Percentiles rank a stretch among this genome's conserved stretches.
phyloP scores from a whole-genome alignment of 2,113 vertebrate species.

The Chaenocephalus aceratus region DNA sequence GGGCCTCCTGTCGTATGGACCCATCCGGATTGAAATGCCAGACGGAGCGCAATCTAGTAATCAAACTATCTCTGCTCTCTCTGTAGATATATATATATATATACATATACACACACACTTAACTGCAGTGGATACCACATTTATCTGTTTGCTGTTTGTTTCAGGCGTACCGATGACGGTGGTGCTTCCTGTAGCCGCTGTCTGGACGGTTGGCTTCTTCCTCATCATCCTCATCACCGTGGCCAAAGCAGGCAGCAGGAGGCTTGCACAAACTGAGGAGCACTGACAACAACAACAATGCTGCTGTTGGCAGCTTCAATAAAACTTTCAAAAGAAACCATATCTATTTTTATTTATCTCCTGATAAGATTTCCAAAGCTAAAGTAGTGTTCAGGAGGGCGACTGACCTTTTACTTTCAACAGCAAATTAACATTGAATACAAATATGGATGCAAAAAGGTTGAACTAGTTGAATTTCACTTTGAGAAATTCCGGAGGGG shows the following conservation, averaged over 20 bases:
- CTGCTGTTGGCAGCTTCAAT: constrained; percentile 28
- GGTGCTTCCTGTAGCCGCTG: constrained; percentile 68
- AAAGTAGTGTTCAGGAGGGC: not conserved
- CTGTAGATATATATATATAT: no score
- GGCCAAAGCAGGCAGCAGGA: constrained; percentile 71
- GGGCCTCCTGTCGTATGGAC: constrained; percentile 81
- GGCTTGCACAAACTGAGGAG: constrained; percentile 9
- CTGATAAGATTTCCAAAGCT: no score
- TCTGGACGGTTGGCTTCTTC: constrained; percentile 78
- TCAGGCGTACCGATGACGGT: constrained; percentile 65
- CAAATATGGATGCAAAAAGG: no score
- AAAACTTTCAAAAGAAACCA: constrained; percentile 23
- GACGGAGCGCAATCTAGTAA: constrained; percentile 65
- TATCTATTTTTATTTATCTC: not conserved
- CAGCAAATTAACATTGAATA: no score
- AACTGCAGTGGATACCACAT: not conserved
- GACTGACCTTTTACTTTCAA: no score
- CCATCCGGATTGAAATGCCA: constrained; percentile 72
- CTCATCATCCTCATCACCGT: constrained; percentile 74
- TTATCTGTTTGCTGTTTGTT: not conserved
- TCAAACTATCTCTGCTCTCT: not conserved
- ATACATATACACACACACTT: no score
- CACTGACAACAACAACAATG: not conserved
- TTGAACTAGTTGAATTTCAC: no score
- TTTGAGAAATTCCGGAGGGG: no score